phyloP scores from a whole-genome alignment of 2,888 invertebrate genomes.

The Eupeodes latifasciatus region DNA sequence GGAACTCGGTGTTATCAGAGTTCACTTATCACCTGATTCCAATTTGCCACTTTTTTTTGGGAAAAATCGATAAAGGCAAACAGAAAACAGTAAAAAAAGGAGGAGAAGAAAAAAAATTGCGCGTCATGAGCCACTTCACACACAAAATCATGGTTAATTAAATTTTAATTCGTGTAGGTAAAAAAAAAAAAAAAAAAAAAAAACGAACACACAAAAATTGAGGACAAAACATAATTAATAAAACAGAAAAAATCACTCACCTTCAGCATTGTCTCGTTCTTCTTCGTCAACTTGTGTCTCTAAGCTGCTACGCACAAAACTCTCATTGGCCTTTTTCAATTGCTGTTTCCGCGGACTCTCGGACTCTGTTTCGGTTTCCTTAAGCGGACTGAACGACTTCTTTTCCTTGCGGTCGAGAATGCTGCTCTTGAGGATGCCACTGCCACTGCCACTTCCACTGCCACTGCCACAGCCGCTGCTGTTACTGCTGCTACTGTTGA shows the following conservation, averaged over 20 bases:
- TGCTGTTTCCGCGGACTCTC: constrained; percentile 79
- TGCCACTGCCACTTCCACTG: too few relatives aligned
- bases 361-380: constrained; percentile 78
- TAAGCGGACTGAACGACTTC: constrained; percentile 78
- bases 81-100: too few relatives aligned
- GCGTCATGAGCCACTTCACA: neutral
- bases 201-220: neutral
- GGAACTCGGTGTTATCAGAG: neutral
- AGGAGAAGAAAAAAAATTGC: neutral
- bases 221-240: neutral
- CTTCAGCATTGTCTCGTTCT: constrained; percentile 54
- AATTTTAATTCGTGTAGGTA: neutral
- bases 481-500: too few relatives aligned
- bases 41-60: neutral
- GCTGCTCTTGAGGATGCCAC: constrained; percentile 25
- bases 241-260: constrained; percentile 38
- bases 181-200: constrained; percentile 1
- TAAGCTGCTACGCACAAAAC: constrained; percentile 61
- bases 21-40: neutral
- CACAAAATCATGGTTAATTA: neutral
- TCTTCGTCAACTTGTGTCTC: constrained; percentile 41
- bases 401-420: constrained; percentile 78
- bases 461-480: too few relatives aligned
- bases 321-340: constrained; percentile 78
- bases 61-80: neutral